Percentiles rank a stretch among this genome's conserved stretches.
Evolutionary conservation across 2,113 vertebrate species (phyloP).

Genomic region (Epinephelus lanceolatus): DNA sequence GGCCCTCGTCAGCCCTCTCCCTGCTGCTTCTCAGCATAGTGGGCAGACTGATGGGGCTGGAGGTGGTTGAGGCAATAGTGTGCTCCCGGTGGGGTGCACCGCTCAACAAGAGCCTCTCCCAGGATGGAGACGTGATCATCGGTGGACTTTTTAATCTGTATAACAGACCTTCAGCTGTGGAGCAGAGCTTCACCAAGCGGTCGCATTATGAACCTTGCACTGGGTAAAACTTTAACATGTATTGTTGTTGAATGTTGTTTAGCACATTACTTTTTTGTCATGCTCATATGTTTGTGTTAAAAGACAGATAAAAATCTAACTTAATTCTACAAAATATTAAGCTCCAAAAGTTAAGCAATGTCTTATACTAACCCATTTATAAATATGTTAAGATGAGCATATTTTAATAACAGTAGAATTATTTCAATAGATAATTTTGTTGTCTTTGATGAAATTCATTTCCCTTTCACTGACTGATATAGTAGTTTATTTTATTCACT

Average conservation of each 20-base stretch:
- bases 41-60: conserved; percentile 9
- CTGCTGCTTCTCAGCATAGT: conserved; percentile 44
- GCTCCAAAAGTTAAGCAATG: not conserved
- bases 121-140: conserved; percentile 79
- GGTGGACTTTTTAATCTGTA: conserved; percentile 77
- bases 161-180: conserved; percentile 48
- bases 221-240: conserved; percentile 59
- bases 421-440: not conserved
- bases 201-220: conserved; percentile 66
- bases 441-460: not conserved
- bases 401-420: not conserved
- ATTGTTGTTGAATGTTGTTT: not conserved
- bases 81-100: conserved; percentile 59
- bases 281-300: not conserved
- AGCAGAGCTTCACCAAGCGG: conserved; percentile 61
- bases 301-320: not conserved
- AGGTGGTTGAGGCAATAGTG: conserved; percentile 1
- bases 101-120: conserved; percentile 58
- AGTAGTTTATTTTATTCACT: not conserved
- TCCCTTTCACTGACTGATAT: not conserved
- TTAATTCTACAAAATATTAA: not conserved
- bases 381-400: not conserved
- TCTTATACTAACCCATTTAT: too few relatives aligned
- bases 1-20: conserved; percentile 10
- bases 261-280: not conserved